Base-by-base conservation (phyloP, 2,113 vertebrate species). In the Calyptomena viridis region DNA sequence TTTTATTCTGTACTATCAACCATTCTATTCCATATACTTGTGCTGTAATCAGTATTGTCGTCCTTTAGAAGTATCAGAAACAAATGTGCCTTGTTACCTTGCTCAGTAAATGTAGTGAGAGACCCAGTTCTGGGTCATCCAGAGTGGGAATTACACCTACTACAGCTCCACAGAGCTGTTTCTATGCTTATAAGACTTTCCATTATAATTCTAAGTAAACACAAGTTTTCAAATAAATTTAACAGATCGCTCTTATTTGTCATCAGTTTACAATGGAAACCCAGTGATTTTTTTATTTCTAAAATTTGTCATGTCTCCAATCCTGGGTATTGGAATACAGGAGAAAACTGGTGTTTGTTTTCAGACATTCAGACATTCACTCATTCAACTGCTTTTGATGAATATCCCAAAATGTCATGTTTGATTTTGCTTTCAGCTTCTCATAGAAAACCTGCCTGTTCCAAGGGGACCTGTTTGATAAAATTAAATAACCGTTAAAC, bases 401-500 rank as follows among this genome's bases (percentile, higher is more conserved):
- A 37, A 55, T 55, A 82, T 55, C 21, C 44, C 28, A 71, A 89
- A 40, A 71, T 83, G 68, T 80, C 69, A 88, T 73, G 23, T 81
- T 78, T 68, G 74, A 82, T 72, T 94, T 86, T 59, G 56, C 84
- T 72, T 84, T 90, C 60, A 58, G 76, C 55, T 68, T 90, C 92
- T 87, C 53, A 19, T 35, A 80, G 44, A 91, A 93, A 87, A 91
- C 50, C 64, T 89, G 44, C 66, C 63, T 93, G 40, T 72, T 93
- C 62, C 80, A 79, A 75, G 40, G 44, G 64, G 49, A 92, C 59
- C 49, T 82, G 71, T 49, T 87, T 53, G 42, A 85, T 87, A 69
- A 84, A 91, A 82, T 93, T 83, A 90, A 95, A 76, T 88, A 89
- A 73, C 78, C 49, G 50, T 80, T 89, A 76, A 44, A 77, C 31